Conservation (phyloP, 2,797 vertebrate genomes). For the Gymnoscopelus braueri region DNA sequence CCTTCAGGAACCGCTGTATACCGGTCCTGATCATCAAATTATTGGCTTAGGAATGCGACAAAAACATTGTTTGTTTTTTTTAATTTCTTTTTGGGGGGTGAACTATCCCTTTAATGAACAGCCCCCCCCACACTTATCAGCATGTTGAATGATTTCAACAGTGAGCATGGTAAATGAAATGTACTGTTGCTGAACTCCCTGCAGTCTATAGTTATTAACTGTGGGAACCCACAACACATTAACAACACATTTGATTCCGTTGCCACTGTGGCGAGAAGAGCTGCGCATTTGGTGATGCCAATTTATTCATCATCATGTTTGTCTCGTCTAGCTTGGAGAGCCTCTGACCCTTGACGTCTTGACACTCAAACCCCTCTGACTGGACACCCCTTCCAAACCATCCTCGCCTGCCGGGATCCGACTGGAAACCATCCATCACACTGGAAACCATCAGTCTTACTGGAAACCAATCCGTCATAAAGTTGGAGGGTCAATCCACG, state of each 20-base stretch:
- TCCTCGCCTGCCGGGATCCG: conserved; percentile 41
- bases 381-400: conserved; percentile 1
- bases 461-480: conserved; percentile 50
- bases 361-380: conserved; percentile 33
- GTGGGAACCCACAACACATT: no score
- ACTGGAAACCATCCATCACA: conserved; percentile 49
- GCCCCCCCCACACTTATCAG: no score
- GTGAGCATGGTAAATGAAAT: no score
- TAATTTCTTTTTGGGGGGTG: no score
- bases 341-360: conserved; percentile 34
- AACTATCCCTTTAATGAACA: no score
- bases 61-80: no score
- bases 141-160: no score
- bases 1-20: no score
- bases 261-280: conserved; percentile 20
- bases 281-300: conserved; percentile 55
- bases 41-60: no score
- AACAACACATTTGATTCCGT: conserved; percentile 5
- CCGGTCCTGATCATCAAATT: no score
- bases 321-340: conserved; percentile 65
- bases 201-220: no score
- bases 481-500: conserved; percentile 41
- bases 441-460: conserved; percentile 46
- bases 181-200: no score
- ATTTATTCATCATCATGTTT: conserved; percentile 36